Base-by-base conservation (phyloP, 2,888 invertebrate genomes). In the Lissocephala sabroskyi region DNA sequence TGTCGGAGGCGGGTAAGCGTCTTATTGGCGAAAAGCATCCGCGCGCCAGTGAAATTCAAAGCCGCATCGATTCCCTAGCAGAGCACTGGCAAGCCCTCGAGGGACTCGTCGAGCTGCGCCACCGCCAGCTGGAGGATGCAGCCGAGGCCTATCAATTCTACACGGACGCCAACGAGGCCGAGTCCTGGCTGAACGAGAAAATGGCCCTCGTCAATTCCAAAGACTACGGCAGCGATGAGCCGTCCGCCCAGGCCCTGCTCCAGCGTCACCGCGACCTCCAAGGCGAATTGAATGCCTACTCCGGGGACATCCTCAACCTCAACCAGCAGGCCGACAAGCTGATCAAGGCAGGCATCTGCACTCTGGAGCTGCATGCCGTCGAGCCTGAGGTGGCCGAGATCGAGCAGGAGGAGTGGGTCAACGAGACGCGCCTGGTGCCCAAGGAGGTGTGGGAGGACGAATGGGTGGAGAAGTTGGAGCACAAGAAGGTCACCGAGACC, bases 121-220 rank as follows among this genome's bases (percentile, higher is more conserved):
- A 90, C 44, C 90, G 90, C 52, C 92, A 94, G 75, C 84, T 96
- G 16, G 92, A 93, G 73, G 95, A 96, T 81, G 95, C 95, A 0
- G 91, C 91, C 2, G 97, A 97, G 79, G 96, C 97, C 0, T 96
- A 96, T 75, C 97, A 97, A 89, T 97, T 97, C 86, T 96, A 97
- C 83, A 94, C 96, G 1, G 98, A 98, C 85, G 97, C 97, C 0
- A 97, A 98, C 85, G 98, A 98, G 80, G 94, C 96, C 0, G 98
- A 98, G 74, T 97, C 97, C 0, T 98, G 97, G 97, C 90, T 98
- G 86, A 94, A 95, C 65, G 98, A 98, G 84, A 97, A 96, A 85
- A 92, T 95, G 85, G 93, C 97, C 0, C 87, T 99, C 30, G 94
- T 97, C 10, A 89, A 91, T 9, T 95, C 95, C 0, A 89, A 89